These are phyloP conservation scores for Speoplatyrhinus poulsoni DNA, from an alignment of 2,113 vertebrate species.

Conservation along the genomic window DNA sequence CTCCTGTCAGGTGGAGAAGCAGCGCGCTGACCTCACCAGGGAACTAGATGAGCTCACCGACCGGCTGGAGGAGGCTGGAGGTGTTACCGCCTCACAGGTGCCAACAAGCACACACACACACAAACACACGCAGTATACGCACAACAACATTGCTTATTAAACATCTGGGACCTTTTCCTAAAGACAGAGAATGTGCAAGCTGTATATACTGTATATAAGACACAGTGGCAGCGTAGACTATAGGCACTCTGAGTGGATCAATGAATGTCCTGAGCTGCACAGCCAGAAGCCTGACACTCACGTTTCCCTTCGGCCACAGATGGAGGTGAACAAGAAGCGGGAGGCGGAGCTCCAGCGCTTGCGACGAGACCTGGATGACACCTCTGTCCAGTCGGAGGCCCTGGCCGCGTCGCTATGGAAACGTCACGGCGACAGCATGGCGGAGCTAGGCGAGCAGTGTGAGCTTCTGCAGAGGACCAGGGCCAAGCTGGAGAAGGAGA, in stretches of 20 bases:
- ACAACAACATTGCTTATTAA: too few relatives aligned
- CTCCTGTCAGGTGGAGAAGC: slow-evolving; percentile 75
- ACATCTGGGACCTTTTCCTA: too few relatives aligned
- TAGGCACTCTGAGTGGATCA: too few relatives aligned
- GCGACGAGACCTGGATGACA: slow-evolving; percentile 79
- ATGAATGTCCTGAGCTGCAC: neutral
- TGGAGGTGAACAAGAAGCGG: slow-evolving; percentile 81
- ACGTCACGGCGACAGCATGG: slow-evolving; percentile 68
- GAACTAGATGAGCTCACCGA: slow-evolving; percentile 81
- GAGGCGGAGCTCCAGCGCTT: slow-evolving; percentile 78
- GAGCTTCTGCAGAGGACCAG: slow-evolving; percentile 77
- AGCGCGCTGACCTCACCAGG: slow-evolving; percentile 76
- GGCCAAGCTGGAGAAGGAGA: slow-evolving; percentile 82
- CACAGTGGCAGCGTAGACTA: too few relatives aligned
- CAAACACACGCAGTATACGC: neutral
- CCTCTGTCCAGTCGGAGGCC: slow-evolving; percentile 71
- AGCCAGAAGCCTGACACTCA: neutral
- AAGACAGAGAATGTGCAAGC: too few relatives aligned
- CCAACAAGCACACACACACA: neutral
- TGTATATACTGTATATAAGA: too few relatives aligned
- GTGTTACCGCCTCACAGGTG: slow-evolving; percentile 78
- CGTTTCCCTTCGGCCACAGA: slow-evolving; percentile 48
- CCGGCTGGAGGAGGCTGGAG: slow-evolving; percentile 79
- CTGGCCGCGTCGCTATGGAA: slow-evolving; percentile 68
- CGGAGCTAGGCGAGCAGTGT: slow-evolving; percentile 77